Base-by-base conservation (phyloP, 2,888 invertebrate genomes). In the Ophioninae sp. region DNA sequence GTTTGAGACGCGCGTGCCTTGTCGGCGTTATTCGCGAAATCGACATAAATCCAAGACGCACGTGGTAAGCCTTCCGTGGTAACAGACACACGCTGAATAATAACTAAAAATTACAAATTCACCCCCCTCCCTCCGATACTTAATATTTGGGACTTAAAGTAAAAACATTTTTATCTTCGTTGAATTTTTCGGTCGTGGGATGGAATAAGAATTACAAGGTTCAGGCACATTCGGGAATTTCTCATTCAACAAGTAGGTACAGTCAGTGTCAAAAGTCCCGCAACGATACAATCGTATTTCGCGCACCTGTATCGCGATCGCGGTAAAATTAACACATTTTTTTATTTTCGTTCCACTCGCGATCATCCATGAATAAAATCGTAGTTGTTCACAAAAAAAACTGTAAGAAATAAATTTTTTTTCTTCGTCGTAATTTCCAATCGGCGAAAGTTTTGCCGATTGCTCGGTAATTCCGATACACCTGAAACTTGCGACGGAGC, bases 201-300 rank as follows among this genome's bases (percentile, higher is more conserved):
- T 13, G 23, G 2, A 59, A 51, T 58, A 9, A 64, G 23, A 41
- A 17, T 22, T 39, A 22, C 44, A 22, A 51, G 51, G 56, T 17
- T 65, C 30, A 65, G 79, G 30, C 56, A 51, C 51, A 72, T 63
- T 51, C 59, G 61, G 30, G 23, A 76, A 76, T 67, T 56, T 64
- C 59, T 59, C 51, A 80, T 76, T 79, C 85, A 85, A 86, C 85
- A 85, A 84, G 86, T 85, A 69, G 81, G 85, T 86, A 86, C 86
- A 86, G 85, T 80, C 78, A 67, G 80, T 82, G 86, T 83, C 82
- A 84, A 86, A 85, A 85, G 76, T 82, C 51, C 13, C 41, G 41
- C 6, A 0, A 68, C 20, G 67, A 59, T 30, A 30, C 30, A 30
- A 30, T 30, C 30, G 30, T 30, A 30, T 30, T 30, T 58, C 61